A percentile compares a stretch with the other conserved stretches of the same genome.
Evolutionary conservation across 2,888 invertebrate genomes (phyloP).

Genomic region (Drosophila conformis): DNA sequence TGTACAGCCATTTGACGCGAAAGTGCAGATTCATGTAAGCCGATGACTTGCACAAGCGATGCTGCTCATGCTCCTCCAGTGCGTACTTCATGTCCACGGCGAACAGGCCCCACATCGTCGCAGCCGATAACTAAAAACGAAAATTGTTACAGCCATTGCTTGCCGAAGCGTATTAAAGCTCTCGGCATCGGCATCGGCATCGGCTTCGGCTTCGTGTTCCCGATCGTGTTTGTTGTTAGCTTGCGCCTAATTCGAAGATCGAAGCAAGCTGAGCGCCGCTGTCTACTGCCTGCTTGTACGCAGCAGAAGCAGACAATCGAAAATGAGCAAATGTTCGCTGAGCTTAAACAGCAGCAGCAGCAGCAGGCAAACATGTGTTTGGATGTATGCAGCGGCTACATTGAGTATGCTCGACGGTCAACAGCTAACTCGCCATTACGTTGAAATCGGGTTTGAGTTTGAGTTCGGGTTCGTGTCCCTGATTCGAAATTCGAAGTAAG

Average conservation of each 20-base stretch:
- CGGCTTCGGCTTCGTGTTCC: background rate
- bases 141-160: background rate
- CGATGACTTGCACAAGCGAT: slow-evolving; percentile 97
- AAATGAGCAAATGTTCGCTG: no score
- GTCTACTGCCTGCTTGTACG: no score
- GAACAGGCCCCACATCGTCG: slow-evolving; percentile 98
- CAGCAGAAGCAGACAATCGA: no score
- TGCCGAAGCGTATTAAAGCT: background rate
- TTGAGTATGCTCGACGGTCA: no score
- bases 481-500: no score
- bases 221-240: background rate
- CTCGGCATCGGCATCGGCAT: background rate
- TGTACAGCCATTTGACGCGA: slow-evolving; percentile 99
- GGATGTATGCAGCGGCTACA: no score
- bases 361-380: no score
- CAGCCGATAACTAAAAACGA: slow-evolving; percentile 92
- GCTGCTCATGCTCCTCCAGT: slow-evolving; percentile 98
- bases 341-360: no score
- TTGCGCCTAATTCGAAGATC: background rate
- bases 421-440: no score
- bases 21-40: slow-evolving; percentile 99
- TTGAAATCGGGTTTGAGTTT: no score
- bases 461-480: background rate
- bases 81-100: slow-evolving; percentile 99
- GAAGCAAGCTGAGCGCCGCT: no score